Percentiles rank a stretch among this genome's conserved stretches.
Evolutionary conservation across 1,140 invertebrate species (phyloP).

Genomic region (Calliopsis andreniformis): DNA sequence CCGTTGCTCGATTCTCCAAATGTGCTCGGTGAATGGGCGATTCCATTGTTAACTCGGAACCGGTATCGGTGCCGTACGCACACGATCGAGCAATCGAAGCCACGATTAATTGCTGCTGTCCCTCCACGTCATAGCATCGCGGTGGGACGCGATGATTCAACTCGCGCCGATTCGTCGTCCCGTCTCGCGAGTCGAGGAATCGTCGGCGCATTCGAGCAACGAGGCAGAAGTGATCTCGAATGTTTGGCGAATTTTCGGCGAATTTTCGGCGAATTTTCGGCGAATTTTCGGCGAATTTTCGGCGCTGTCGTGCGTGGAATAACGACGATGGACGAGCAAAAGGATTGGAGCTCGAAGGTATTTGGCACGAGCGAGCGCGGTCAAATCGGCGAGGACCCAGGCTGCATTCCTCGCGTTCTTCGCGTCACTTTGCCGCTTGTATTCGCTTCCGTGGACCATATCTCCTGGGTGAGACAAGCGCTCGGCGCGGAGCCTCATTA

Average conservation of each 20-base stretch:
- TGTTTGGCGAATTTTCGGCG: neutral
- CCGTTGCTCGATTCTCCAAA: slow-evolving; percentile 36
- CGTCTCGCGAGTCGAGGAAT: too few species aligned
- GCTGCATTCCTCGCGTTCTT: slow-evolving; percentile 71
- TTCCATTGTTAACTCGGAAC: slow-evolving; percentile 41
- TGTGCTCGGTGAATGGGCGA: slow-evolving; percentile 37
- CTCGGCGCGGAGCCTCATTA: too few species aligned
- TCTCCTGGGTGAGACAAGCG: neutral
- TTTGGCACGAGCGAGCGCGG: slow-evolving; percentile 59
- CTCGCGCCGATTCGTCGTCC: neutral
- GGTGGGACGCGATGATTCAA: too few species aligned
- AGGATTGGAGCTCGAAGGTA: slow-evolving; percentile 54
- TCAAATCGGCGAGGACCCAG: slow-evolving; percentile 47
- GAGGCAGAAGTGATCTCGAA: neutral
- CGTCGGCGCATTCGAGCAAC: slow-evolving; percentile 1
- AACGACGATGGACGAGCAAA: slow-evolving; percentile 13
- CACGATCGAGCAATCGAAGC: neutral
- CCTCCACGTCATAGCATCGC: neutral
- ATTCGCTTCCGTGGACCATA: neutral
- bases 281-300: neutral
- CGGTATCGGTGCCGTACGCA: slow-evolving; percentile 27
- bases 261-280: neutral
- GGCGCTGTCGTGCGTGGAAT: neutral
- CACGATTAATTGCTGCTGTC: neutral
- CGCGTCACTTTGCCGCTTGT: slow-evolving; percentile 63